Evolutionary conservation across 1,140 invertebrate species (phyloP).

Genomic region (Ptiloglossa arizonensis): DNA sequence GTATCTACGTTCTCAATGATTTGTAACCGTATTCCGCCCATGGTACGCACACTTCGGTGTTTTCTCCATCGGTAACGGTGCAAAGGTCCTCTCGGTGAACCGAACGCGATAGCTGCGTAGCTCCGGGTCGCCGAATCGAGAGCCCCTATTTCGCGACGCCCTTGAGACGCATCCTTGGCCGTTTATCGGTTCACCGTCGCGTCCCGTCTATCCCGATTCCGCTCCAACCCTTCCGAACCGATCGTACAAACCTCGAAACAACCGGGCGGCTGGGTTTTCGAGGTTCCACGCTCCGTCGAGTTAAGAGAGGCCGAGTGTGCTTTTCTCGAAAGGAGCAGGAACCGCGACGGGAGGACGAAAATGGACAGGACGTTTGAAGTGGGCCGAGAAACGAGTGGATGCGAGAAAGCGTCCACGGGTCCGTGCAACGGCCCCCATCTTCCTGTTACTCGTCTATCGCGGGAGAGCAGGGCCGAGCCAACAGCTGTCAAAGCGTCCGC

Average conservation of each 20-base stretch:
- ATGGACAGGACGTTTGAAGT: constrained; percentile 66
- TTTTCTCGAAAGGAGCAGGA: constrained; percentile 46
- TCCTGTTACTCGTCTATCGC: constrained; percentile 51
- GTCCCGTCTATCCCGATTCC: not conserved
- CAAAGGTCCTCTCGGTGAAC: no score
- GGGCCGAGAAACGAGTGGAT: constrained; percentile 60
- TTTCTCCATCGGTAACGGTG: no score
- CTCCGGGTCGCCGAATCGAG: no score
- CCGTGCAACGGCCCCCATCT: constrained; percentile 36
- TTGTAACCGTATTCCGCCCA: no score
- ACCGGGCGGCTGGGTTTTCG: constrained; percentile 22
- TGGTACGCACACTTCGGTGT: no score
- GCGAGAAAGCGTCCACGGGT: constrained; percentile 44
- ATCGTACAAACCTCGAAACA: constrained; percentile 2
- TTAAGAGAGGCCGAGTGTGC: not conserved
- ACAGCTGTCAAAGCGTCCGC: constrained; percentile 70
- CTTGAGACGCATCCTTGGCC: not conserved
- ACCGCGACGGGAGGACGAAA: constrained; percentile 46
- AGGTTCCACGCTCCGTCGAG: constrained; percentile 26
- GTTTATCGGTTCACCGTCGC: not conserved
- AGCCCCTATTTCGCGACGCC: no score
- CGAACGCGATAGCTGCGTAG: no score
- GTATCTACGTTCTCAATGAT: no score
- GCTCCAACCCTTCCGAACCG: not conserved
- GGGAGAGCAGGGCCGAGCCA: constrained; percentile 46